These are phyloP conservation scores for Tanytarsus gracilentus DNA, from an alignment of 2,888 invertebrate genomes.

Conservation along the genomic window DNA sequence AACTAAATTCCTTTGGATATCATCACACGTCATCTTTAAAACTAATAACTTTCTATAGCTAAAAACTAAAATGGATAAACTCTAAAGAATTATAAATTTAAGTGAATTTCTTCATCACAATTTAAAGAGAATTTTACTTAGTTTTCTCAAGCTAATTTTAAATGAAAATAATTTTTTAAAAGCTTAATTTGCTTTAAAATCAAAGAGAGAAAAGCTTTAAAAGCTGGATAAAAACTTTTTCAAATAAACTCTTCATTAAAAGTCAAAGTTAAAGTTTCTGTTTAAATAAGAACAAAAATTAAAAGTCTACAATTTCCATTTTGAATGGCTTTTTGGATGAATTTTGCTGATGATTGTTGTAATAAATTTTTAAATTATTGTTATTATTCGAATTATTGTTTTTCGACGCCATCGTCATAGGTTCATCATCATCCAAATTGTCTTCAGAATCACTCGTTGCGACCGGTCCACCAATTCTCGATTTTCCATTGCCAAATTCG, in stretches of 20 bases:
- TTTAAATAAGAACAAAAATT: conserved; percentile 32
- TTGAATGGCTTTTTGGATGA: conserved; percentile 46
- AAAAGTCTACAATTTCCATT: conserved; percentile 52
- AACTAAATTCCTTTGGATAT: no score
- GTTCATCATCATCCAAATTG: conserved; percentile 45
- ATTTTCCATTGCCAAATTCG: conserved; percentile 41
- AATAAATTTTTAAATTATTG: conserved; percentile 37
- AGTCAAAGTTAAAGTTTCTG: neutral
- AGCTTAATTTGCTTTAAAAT: no score
- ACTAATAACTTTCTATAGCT: no score
- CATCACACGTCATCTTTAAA: no score
- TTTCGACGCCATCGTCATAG: conserved; percentile 40
- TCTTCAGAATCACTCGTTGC: conserved; percentile 42
- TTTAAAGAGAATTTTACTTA: no score
- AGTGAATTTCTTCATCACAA: no score
- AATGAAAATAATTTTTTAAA: no score
- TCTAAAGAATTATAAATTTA: no score
- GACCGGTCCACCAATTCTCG: conserved; percentile 41
- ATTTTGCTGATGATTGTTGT: conserved; percentile 35
- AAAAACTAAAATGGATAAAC: no score
- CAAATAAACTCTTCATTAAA: neutral
- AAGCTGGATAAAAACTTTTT: neutral
- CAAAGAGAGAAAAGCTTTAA: no score
- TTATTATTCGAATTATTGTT: conserved; percentile 34
- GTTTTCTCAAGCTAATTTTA: no score